phyloP scores from a whole-genome alignment of 2,888 invertebrate species.

The Melieria crassipennis region DNA sequence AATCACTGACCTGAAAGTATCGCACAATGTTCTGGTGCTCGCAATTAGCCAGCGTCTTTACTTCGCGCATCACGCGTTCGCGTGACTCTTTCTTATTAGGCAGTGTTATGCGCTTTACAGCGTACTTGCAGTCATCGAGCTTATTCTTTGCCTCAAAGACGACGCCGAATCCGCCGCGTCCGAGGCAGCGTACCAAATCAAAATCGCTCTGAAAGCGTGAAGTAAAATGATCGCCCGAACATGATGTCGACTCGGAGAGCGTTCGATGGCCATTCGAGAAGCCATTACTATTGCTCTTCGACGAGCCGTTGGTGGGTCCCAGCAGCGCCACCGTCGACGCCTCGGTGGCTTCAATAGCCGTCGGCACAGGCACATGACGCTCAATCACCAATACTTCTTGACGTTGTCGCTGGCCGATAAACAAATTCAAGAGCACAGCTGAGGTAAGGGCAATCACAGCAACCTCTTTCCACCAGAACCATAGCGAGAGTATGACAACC shows the following conservation, averaged over 20 bases:
- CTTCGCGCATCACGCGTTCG: slow-evolving; percentile 92
- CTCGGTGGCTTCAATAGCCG: slow-evolving; percentile 63
- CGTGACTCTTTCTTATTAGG: slow-evolving; percentile 84
- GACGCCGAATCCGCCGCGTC: slow-evolving; percentile 94
- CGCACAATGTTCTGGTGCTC: slow-evolving; percentile 96
- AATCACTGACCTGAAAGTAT: slow-evolving; percentile 69
- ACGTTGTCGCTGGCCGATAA: slow-evolving; percentile 68
- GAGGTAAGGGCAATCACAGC: slow-evolving; percentile 78
- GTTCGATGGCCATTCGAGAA: slow-evolving; percentile 32
- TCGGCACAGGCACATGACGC: slow-evolving; percentile 63
- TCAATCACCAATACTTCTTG: slow-evolving; percentile 63
- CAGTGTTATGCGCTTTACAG: slow-evolving; percentile 91
- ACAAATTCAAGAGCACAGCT: slow-evolving; percentile 76
- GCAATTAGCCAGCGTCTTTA: slow-evolving; percentile 91
- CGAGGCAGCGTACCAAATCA: slow-evolving; percentile 81
- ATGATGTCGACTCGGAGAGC: slow-evolving; percentile 43
- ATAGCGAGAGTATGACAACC: slow-evolving; percentile 77
- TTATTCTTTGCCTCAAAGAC: slow-evolving; percentile 95
- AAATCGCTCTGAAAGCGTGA: slow-evolving; percentile 87
- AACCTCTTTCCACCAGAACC: slow-evolving; percentile 89
- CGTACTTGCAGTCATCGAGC: slow-evolving; percentile 93
- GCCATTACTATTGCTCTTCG: slow-evolving; percentile 36
- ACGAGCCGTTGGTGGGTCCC: slow-evolving; percentile 46
- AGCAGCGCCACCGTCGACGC: slow-evolving; percentile 55
- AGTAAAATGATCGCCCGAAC: slow-evolving; percentile 54